phyloP scores from a whole-genome alignment of 1,140 invertebrate genomes.

The Phocides pigmalion region DNA sequence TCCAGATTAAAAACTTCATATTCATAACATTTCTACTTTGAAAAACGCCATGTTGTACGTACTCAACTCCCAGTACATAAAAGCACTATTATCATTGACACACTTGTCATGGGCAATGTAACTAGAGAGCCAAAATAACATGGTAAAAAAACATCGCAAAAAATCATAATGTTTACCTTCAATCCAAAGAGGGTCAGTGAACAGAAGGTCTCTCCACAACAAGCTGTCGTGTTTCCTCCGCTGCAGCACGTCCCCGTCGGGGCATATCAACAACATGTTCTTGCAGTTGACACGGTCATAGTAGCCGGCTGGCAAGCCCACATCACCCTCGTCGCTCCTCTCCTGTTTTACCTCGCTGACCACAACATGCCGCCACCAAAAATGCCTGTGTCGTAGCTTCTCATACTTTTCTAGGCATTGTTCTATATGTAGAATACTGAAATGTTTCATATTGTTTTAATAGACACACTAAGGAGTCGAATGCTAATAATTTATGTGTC shows the following conservation, averaged over 20 bases:
- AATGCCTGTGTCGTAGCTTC: constrained; percentile 69
- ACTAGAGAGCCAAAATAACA: not conserved
- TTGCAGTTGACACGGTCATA: constrained; percentile 66
- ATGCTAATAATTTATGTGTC: no score
- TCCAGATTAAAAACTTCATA: no score
- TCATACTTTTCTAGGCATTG: constrained; percentile 66
- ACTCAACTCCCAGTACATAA: no score
- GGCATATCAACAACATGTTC: constrained; percentile 71
- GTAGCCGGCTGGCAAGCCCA: constrained; percentile 44
- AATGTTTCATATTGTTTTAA: constrained; percentile 30
- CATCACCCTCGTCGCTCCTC: constrained; percentile 41
- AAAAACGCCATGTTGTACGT: no score
- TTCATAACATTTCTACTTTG: no score
- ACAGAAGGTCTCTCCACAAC: constrained; percentile 81
- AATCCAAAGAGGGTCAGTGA: constrained; percentile 76
- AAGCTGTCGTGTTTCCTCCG: constrained; percentile 69
- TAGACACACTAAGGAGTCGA: no score
- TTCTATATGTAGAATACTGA: constrained; percentile 73
- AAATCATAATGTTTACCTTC: constrained; percentile 53
- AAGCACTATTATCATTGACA: no score
- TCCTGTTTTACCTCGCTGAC: constrained; percentile 49
- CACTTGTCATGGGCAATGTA: not conserved
- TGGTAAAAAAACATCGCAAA: not conserved
- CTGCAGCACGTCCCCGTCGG: constrained; percentile 67
- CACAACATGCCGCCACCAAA: constrained; percentile 65